Base-by-base conservation (phyloP, 2,113 vertebrate genomes). In the Struthidea cinerea region DNA sequence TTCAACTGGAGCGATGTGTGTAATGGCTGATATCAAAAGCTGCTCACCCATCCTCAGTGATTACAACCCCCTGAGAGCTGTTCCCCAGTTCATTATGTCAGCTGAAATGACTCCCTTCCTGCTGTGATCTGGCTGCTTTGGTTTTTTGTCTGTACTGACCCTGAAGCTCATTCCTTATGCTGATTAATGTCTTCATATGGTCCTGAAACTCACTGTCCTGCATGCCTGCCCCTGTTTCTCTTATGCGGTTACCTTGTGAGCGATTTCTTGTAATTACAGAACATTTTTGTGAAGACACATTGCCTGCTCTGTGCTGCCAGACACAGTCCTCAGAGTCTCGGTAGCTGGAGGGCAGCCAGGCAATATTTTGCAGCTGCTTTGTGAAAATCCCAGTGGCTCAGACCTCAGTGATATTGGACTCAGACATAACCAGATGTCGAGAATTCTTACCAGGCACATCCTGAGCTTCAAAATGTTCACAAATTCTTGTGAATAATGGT, bases 301-400 rank as follows among this genome's bases (percentile, higher is more conserved):
- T 10, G 20, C 56, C 46, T 77, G 71, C 23, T 65, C 61, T 79
- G 41, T 70, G 64, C 71, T 94, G 87, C 93, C 90, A 92, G 92
- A 77, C 82, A 35, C 44, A 26, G 41, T 27, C 85, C 82, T 93
- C 33, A 2, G 91, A 84, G 74, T 24, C 47, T 16, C 60, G 24
- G 70, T 14, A 90, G 76, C 85, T 94, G 92, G 88, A 93, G 71
- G 44, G 90, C 76, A 96, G 85, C 92, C 96, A 90, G 88, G 73
- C n/a, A 90, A 56, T 49, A 86, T 80, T 88, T 77, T 95, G 70
- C 87, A 96, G 84, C 87, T 90, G 84, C 82, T 84, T 76, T 80
- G 32, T 91, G 81, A 76, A 89, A 94, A 83, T 80, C 91, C 70
- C 74, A 28, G 49, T 42, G 78, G 53, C 74, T 76, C 78, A 93